Evolutionary conservation across 1,140 invertebrate species (phyloP), one percentile per base, ranked within the genome.

Genomic region (Nephila pilipes): DNA sequence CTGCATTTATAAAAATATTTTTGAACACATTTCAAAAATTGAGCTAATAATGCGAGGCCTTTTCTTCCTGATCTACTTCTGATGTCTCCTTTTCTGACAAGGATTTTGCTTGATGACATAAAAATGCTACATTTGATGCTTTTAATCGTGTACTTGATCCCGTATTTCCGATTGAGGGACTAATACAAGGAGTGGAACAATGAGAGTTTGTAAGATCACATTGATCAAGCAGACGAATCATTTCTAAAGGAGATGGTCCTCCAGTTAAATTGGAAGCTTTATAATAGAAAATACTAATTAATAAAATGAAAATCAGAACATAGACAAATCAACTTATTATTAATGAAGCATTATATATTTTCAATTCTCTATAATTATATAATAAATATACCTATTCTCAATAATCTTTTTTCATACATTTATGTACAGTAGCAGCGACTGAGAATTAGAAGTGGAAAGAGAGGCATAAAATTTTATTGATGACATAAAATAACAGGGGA

Each of bases 141-240:
- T 97, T 97, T 63, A 97, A 96, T 93, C 97, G 96, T 0, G 97
- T 95, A 81, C 88, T 92, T 57, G 90, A 36, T 65, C 81, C 85
- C 18, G 85, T 36, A 85, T 58, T 88, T 25, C 93, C 79, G 63
- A 85, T 65, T 94, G 97, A 98, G 29, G 98, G 98, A 94, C 97
- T 98, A 94, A 98, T 97, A 95, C 97, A 98, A 46, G 98, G 98
- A 14, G 98, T 98, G 46, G 97, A 97, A 95, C 97, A 97, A 94
- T 97, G 96, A 94, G 97, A 98, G 95, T 97, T 97, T 94, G 97
- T 97, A 93, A 99, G 96, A 95, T 99, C 98, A 96, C 98, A 99
- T 94, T 99, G 98, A 94, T 99, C 98, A 91, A 99, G 96, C 85
- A 99, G 96, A 63, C 97, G 97, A 93, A 99, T 97, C 93, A 99